Evolutionary conservation across 2,797 vertebrate genomes (phyloP).

Genomic region (Otus scops): DNA sequence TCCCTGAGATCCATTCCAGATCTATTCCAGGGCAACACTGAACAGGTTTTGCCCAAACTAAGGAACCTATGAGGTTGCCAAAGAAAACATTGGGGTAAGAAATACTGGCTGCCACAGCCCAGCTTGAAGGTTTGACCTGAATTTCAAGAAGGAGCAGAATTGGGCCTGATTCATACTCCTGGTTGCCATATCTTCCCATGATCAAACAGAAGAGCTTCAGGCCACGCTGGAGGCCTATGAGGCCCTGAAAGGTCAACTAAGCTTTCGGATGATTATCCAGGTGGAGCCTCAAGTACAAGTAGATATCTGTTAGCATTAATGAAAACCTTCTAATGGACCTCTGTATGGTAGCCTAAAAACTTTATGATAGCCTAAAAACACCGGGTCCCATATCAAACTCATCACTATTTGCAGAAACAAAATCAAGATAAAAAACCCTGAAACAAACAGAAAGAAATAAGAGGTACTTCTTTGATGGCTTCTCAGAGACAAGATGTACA

Average conservation of each 20-base stretch:
- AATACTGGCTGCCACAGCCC: neutral
- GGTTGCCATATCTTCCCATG: rapidly evolving
- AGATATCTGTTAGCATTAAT: neutral
- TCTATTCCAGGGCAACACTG: neutral
- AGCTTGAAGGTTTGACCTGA: neutral
- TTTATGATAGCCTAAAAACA: neutral
- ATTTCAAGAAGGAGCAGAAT: neutral
- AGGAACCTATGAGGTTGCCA: neutral
- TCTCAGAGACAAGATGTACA: neutral
- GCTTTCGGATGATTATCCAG: neutral
- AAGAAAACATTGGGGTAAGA: neutral
- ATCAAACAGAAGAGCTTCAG: neutral
- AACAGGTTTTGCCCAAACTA: neutral
- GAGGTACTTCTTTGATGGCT: neutral
- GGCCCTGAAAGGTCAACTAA: neutral
- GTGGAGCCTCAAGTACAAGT: neutral
- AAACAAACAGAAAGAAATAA: neutral
- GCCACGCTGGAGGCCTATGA: neutral
- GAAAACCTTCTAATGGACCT: neutral
- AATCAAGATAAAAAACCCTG: neutral
- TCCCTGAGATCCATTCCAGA: neutral
- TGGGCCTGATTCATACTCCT: neutral
- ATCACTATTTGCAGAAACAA: neutral
- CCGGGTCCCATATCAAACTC: neutral
- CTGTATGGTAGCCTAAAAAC: neutral